These are phyloP conservation scores for Corythornis madagascariensis DNA, from an alignment of 2,113 vertebrate genomes.

Conservation along the genomic window DNA sequence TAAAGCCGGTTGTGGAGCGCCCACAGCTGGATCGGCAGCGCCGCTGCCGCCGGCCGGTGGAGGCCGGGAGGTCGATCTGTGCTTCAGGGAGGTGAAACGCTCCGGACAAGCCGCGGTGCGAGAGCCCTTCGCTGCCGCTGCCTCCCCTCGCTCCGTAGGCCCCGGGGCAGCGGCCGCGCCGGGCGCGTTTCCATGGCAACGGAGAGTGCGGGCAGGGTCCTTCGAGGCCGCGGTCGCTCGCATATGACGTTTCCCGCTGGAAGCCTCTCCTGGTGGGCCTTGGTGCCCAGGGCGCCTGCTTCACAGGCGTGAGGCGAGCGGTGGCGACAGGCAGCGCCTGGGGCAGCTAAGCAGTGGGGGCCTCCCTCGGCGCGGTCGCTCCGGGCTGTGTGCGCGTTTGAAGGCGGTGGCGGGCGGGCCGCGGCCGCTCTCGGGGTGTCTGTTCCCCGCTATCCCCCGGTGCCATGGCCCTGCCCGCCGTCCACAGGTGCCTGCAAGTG, in stretches of 20 bases:
- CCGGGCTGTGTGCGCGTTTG: background rate
- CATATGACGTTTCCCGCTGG: background rate
- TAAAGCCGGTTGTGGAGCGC: fast-evolving
- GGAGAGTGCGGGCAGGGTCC: background rate
- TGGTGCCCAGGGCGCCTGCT: fast-evolving
- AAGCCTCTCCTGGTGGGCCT: background rate
- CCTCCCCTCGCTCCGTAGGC: background rate
- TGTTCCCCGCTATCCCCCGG: background rate
- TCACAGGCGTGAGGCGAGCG: background rate
- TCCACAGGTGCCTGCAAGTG: constrained; percentile 56
- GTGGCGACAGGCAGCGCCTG: fast-evolving
- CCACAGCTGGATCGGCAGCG: fast-evolving
- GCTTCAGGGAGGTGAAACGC: no score
- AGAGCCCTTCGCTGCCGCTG: background rate
- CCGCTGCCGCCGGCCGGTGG: background rate
- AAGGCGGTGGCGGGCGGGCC: fast-evolving
- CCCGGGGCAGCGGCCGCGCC: background rate
- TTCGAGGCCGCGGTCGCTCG: fast-evolving
- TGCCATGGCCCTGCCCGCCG: constrained; percentile 4
- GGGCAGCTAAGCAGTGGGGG: background rate
- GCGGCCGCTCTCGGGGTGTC: background rate
- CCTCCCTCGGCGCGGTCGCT: background rate
- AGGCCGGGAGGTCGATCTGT: background rate
- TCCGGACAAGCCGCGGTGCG: background rate
- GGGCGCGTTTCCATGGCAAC: background rate